These are phyloP conservation scores for Ischnura elegans DNA, from an alignment of 2,888 invertebrate species.

Conservation along the genomic window DNA sequence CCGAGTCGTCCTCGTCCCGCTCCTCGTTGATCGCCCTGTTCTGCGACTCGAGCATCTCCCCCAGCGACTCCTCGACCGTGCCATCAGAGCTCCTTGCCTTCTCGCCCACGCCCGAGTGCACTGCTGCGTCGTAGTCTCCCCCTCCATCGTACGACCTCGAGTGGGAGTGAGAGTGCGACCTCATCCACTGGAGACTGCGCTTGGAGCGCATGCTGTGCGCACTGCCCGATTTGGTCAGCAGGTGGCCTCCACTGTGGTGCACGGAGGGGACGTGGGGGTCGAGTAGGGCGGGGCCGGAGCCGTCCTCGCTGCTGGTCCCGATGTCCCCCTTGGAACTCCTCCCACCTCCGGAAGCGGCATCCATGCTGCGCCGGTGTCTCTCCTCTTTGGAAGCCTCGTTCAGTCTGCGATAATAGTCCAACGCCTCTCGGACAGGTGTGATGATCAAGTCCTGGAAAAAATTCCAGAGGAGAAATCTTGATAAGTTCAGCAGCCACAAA, in stretches of 20 bases:
- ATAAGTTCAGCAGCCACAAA: neutral
- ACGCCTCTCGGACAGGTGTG: conserved; percentile 82
- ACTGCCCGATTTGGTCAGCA: conserved; percentile 74
- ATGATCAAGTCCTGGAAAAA: conserved; percentile 82
- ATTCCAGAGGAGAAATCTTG: conserved; percentile 66
- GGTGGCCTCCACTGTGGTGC: conserved; percentile 73
- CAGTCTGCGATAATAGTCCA: conserved; percentile 82
- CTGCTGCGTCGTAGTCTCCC: conserved; percentile 69
- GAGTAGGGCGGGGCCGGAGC: neutral
- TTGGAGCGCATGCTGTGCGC: conserved; percentile 77
- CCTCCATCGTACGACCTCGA: conserved; percentile 75
- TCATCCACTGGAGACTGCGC: conserved; percentile 78
- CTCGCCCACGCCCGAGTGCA: conserved; percentile 75
- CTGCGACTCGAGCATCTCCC: neutral
- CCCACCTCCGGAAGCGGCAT: conserved; percentile 76
- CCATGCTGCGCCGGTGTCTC: conserved; percentile 77
- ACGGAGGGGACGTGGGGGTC: conserved; percentile 14
- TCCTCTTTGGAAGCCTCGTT: conserved; percentile 83
- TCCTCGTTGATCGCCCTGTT: conserved; percentile 39
- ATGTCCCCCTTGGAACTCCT: conserved; percentile 76
- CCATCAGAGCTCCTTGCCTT: conserved; percentile 75
- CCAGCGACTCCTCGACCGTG: conserved; percentile 48
- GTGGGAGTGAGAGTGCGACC: conserved; percentile 81
- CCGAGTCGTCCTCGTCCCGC: conserved; percentile 69
- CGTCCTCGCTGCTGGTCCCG: conserved; percentile 71